A percentile compares a stretch with the other conserved stretches of the same genome.
phyloP scores from a whole-genome alignment of 2,888 invertebrate species.

The Philaethria dido region DNA sequence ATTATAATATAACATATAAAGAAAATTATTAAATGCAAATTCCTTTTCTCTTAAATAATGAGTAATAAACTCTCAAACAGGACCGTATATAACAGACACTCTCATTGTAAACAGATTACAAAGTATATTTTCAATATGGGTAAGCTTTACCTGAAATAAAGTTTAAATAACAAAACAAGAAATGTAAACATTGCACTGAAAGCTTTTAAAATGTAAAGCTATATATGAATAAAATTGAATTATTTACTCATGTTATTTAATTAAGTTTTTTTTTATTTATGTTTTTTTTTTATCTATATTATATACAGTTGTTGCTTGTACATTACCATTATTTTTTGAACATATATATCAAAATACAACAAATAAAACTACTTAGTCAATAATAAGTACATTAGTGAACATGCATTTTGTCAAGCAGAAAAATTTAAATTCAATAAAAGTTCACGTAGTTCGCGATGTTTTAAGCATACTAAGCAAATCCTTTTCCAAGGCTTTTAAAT shows the following conservation, averaged over 20 bases:
- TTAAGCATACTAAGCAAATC: conserved; percentile 15
- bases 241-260: not conserved
- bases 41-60: not conserved
- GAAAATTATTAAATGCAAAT: no score
- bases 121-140: not conserved
- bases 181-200: conserved; percentile 8
- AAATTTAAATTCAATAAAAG: conserved; percentile 18
- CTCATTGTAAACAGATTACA: conserved; percentile 1
- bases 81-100: not conserved
- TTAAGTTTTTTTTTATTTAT: not conserved
- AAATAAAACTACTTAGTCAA: not conserved
- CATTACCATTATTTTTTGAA: no score
- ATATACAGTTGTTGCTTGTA: no score
- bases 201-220: conserved; percentile 3
- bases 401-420: conserved; percentile 2
- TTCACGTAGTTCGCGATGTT: conserved; percentile 15
- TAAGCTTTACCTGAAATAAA: conserved; percentile 9
- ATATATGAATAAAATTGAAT: conserved; percentile 1
- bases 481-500: conserved; percentile 27
- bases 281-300: no score
- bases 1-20: no score
- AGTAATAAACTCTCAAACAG: no score
- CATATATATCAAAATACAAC: not conserved
- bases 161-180: not conserved
- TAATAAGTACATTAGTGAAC: not conserved